Evolutionary conservation across 1,140 invertebrate genomes (phyloP).

Genomic region (Neodiprion lecontei): DNA sequence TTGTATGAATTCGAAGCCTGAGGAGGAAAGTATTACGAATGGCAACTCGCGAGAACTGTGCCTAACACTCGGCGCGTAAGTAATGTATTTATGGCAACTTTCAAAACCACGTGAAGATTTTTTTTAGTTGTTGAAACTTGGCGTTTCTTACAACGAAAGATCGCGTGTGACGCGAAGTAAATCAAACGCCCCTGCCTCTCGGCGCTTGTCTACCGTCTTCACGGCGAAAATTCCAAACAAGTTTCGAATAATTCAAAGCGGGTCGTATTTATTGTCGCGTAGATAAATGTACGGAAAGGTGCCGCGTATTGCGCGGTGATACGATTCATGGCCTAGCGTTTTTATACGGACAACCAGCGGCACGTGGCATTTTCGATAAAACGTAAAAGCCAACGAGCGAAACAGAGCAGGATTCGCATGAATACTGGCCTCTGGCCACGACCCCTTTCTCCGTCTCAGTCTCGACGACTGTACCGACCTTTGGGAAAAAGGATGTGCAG

Average conservation of each 20-base stretch:
- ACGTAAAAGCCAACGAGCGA: neutral
- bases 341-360: no score
- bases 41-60: no score
- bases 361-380: neutral
- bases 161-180: neutral
- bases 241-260: neutral
- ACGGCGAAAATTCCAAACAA: neutral
- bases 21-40: no score
- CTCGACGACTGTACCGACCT: no score
- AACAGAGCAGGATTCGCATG: neutral
- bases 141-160: neutral
- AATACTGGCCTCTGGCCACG: constrained; percentile 1
- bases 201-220: neutral
- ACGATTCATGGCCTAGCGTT: no score
- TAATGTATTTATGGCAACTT: no score
- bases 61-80: no score
- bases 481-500: no score
- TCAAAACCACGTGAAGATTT: no score
- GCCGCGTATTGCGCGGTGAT: no score
- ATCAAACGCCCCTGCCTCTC: neutral
- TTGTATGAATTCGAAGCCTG: no score
- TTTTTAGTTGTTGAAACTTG: neutral
- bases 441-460: neutral
- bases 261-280: neutral
- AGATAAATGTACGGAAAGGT: no score